Evolutionary conservation across 2,797 vertebrate species (phyloP).

Genomic region (Tamandua tetradactyla): DNA sequence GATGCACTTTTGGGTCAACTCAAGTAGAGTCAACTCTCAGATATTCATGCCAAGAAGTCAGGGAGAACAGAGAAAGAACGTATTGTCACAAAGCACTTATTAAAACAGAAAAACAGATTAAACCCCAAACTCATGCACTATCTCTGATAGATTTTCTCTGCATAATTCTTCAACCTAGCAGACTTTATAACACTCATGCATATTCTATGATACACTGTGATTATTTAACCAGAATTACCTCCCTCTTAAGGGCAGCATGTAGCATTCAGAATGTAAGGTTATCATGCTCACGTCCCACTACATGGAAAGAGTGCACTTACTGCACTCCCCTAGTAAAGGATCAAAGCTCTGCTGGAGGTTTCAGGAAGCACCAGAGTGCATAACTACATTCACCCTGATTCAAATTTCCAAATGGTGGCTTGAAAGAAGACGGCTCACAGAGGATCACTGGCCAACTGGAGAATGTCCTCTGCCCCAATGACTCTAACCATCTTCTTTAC

Average conservation of each 20-base stretch:
- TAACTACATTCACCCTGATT: neutral
- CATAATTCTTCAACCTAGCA: slow-evolving; percentile 38
- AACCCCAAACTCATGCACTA: slow-evolving; percentile 51
- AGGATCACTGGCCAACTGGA: neutral
- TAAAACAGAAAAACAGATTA: slow-evolving; percentile 65
- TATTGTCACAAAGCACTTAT: slow-evolving; percentile 47
- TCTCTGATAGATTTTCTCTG: slow-evolving; percentile 26
- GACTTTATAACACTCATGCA: slow-evolving; percentile 25
- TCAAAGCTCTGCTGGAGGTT: neutral
- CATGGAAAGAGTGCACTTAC: neutral
- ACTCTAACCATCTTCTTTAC: neutral
- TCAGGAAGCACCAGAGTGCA: neutral
- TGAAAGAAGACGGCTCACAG: neutral
- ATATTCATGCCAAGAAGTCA: neutral
- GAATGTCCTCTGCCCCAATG: neutral
- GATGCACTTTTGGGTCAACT: neutral
- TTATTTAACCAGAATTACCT: slow-evolving; percentile 57
- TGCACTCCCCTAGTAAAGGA: neutral
- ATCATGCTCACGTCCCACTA: neutral
- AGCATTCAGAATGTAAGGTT: neutral
- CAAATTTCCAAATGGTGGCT: neutral
- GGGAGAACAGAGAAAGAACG: slow-evolving; percentile 17
- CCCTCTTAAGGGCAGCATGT: neutral
- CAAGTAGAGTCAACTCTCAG: neutral
- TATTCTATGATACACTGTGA: neutral